phyloP scores from a whole-genome alignment of 2,888 invertebrate genomes.

The Melanostoma scalare region DNA sequence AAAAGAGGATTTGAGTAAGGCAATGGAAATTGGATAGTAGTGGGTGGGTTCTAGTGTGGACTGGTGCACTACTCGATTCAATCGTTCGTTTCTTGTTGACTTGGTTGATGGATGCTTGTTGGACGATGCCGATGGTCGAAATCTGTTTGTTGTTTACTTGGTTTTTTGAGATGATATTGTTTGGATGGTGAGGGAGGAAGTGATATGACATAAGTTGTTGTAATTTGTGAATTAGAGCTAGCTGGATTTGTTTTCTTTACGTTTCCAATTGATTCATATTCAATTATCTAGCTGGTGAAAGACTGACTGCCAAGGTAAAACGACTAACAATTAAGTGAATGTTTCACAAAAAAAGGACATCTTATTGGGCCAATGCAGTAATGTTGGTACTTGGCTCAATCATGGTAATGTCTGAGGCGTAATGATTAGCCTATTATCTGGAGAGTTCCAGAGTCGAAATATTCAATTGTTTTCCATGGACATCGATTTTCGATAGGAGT shows the following conservation, averaged over 20 bases:
- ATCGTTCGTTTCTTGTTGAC: conserved; percentile 64
- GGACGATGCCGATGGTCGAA: conserved; percentile 54
- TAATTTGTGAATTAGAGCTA: conserved; percentile 42
- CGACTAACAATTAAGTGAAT: no score
- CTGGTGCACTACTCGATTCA: conserved; percentile 56
- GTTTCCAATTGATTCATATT: conserved; percentile 3
- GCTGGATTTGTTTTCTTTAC: conserved; percentile 39
- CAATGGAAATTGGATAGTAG: not conserved
- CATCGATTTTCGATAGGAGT: no score
- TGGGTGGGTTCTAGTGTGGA: not conserved
- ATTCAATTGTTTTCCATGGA: no score
- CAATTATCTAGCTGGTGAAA: not conserved
- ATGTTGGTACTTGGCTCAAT: no score
- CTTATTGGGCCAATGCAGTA: no score
- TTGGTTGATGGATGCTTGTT: conserved; percentile 67
- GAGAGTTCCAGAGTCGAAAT: no score
- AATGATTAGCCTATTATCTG: no score
- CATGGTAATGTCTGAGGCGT: no score
- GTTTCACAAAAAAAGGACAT: no score
- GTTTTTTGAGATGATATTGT: conserved; percentile 22
- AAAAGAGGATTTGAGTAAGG: conserved; percentile 15
- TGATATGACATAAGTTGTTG: not conserved
- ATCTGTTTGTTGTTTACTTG: conserved; percentile 70
- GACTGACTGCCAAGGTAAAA: no score
- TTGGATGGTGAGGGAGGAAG: not conserved